Evolutionary conservation across 1,140 invertebrate genomes (phyloP), one percentile per base, ranked within the genome.

Genomic region (Pectinophora gossypiella): DNA sequence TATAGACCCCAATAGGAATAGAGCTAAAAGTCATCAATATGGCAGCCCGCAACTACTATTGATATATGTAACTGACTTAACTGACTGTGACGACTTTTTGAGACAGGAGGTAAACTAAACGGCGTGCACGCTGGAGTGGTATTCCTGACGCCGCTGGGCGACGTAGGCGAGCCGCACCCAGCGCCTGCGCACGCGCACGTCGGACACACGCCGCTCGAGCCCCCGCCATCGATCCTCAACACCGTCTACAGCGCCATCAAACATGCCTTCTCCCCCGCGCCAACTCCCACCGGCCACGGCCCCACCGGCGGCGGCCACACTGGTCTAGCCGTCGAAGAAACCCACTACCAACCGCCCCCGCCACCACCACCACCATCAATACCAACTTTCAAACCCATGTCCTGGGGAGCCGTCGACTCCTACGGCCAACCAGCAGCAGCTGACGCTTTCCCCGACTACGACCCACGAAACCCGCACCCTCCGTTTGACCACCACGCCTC

Each of bases 21-120:
- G n/a, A n/a, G n/a, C n/a, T n/a, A n/a, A n/a, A n/a, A n/a, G n/a
- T n/a, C n/a, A n/a, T n/a, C n/a, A n/a, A n/a, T n/a, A n/a, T n/a
- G n/a, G n/a, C n/a, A n/a, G n/a, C n/a, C n/a, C n/a, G n/a, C n/a
- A n/a, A n/a, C n/a, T n/a, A n/a, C n/a, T n/a, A n/a, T n/a, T n/a
- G n/a, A n/a, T n/a, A n/a, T n/a, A n/a, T n/a, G n/a, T n/a, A n/a
- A n/a, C n/a, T n/a, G n/a, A n/a, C n/a, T 6, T 40, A 16, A 40
- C 15, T 40, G 36, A 47, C 23, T 13, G 10, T 23, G 36, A 43
- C 27, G 6, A 44, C 62, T 80, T 81, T 85, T 67, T 77, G 83
- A 83, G 80, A 80, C 83, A 86, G 83, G 83, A 15, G 69, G 72
- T 59, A 83, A 76, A 82, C 76, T 85, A 66, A 81, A 64, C 52